Conservation (phyloP, 2,888 invertebrate genomes). For the Palloptera scutellata region DNA sequence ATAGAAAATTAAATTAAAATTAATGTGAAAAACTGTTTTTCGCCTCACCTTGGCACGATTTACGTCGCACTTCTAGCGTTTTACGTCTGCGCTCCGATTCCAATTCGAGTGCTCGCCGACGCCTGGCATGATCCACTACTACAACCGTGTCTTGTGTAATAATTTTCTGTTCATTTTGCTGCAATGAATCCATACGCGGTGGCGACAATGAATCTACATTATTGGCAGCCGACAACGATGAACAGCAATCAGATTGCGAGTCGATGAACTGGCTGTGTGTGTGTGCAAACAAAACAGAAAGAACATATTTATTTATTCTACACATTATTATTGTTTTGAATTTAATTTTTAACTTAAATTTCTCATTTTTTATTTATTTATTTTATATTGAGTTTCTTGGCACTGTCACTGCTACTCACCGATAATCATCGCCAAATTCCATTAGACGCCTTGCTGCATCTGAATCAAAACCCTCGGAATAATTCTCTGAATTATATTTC, state of each 20-base stretch:
- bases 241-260: constrained; percentile 89
- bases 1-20: not conserved
- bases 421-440: constrained; percentile 91
- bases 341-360: not conserved
- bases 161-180: constrained; percentile 58
- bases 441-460: constrained; percentile 83
- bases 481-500: constrained; percentile 89
- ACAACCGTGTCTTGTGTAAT: constrained; percentile 60
- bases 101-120: constrained; percentile 62
- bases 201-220: constrained; percentile 65
- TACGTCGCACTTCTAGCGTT: constrained; percentile 60
- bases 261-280: constrained; percentile 75
- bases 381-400: constrained; percentile 1
- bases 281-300: constrained; percentile 3
- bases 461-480: constrained; percentile 85
- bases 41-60: constrained; percentile 61
- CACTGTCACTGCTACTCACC: constrained; percentile 57
- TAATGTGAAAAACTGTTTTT: constrained; percentile 26
- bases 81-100: constrained; percentile 63
- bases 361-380: not conserved
- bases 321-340: constrained; percentile 5
- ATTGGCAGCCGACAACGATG: constrained; percentile 75
- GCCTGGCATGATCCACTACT: constrained; percentile 62
- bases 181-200: constrained; percentile 64
- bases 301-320: not conserved